Conservation (phyloP, 1,140 invertebrate species). For the Aphelenchoides avenae region DNA sequence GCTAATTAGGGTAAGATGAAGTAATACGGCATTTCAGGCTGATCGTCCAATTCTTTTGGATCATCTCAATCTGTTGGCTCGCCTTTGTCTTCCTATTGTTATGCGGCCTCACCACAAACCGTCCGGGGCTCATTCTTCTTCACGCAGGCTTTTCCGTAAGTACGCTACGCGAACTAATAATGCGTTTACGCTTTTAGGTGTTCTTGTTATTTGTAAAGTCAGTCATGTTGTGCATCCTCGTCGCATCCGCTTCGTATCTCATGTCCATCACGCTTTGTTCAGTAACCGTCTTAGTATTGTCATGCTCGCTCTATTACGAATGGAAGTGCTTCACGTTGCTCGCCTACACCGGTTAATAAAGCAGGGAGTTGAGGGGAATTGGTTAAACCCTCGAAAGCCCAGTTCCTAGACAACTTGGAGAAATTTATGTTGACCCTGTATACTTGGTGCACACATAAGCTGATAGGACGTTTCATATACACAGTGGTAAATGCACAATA, state of each 20-base stretch:
- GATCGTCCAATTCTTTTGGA: no score
- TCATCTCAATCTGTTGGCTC: no score
- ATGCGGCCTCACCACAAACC: constrained; percentile 19
- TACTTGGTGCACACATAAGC: no score
- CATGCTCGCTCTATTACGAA: constrained; percentile 5
- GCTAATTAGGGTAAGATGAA: no score
- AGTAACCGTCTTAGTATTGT: constrained; percentile 4
- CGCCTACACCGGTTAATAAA: no score
- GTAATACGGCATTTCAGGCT: no score
- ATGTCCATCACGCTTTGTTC: constrained; percentile 11
- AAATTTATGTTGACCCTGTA: no score
- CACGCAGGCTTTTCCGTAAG: constrained; percentile 14
- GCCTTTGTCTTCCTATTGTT: constrained; percentile 3
- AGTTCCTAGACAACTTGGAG: no score
- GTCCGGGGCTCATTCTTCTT: constrained; percentile 12
- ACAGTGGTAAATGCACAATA: no score
- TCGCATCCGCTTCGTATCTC: neutral
- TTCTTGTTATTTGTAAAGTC: constrained; percentile 12
- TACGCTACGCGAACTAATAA: neutral
- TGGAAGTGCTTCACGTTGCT: constrained; percentile 15
- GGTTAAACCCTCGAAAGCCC: no score
- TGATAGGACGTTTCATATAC: no score
- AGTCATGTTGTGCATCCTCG: constrained; percentile 12
- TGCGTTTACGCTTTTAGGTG: constrained; percentile 1
- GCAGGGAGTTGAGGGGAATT: no score